Base-by-base conservation (phyloP, 1,140 invertebrate genomes). In the Condylostylus longicornis region DNA sequence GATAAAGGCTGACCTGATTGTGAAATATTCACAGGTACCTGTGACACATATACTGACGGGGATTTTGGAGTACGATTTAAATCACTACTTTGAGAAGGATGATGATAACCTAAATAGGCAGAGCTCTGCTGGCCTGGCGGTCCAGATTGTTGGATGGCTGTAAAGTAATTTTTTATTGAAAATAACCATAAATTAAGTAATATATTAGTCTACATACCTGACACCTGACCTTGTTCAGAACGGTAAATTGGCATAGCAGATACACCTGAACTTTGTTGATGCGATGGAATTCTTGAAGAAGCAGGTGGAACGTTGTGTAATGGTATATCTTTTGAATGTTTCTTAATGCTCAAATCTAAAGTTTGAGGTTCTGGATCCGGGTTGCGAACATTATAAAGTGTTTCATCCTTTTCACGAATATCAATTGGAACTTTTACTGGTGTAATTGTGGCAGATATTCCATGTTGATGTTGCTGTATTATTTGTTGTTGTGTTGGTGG, bases 261-360 rank as follows among this genome's bases (percentile, higher is more conserved):
- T 6, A 22, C 18, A 15, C 51, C 3, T 38, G 54, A 3, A 46
- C 51, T 2, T 9, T 67, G 49, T 20, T 68, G 65, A 45, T 74
- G 67, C 38, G 63, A 58, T 0, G 64, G 58, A 14, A 54, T 47
- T 1, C 51, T 51, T 5, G 25, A 32, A n/a, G n/a, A n/a, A n/a
- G n/a, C n/a, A n/a, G n/a, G n/a, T n/a, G n/a, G n/a, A n/a, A 8
- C n/a, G 58, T 41, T 64, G 56, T 40, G n/a, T n/a, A n/a, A n/a
- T 66, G 50, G 4, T 65, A 63, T 61, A 15, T 69, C 71, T 13
- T 73, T 68, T 14, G 78, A 57, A 3, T 77, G 75, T 46, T 83
- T 78, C 52, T 86, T 88, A 13, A 86, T 77, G 49, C 79, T 84
- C 23, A 88, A 55, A 53, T 88, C 82, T 0, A 88, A 62, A 0